A percentile compares a stretch with the other conserved stretches of the same genome.
Evolutionary conservation across 2,797 vertebrate species (phyloP).

Genomic region (Decapterus maruadsi): DNA sequence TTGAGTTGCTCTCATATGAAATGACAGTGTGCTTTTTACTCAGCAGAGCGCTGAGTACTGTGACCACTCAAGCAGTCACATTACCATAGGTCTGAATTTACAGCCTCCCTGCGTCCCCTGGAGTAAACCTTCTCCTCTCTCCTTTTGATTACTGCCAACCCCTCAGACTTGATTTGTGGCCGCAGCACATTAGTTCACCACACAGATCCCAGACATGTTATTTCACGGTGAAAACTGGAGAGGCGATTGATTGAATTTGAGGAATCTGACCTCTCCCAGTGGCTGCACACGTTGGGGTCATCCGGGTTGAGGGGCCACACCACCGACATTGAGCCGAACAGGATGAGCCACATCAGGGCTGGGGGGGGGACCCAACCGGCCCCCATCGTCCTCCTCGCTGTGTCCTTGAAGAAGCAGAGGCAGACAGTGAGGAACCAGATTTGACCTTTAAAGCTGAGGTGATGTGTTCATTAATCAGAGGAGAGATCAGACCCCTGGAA

Average conservation of each 20-base stretch:
- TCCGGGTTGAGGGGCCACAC: conserved; percentile 89
- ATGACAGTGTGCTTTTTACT: conserved; percentile 55
- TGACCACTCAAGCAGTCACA: conserved; percentile 58
- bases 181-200: conserved; percentile 59
- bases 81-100: conserved; percentile 67
- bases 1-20: conserved; percentile 32
- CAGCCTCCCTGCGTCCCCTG: conserved; percentile 30
- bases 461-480: not conserved
- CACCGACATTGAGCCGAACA: conserved; percentile 73
- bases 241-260: not conserved
- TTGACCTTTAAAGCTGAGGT: not conserved
- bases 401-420: conserved; percentile 28
- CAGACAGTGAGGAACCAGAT: conserved; percentile 2
- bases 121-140: conserved; percentile 58
- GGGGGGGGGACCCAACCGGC: conserved; percentile 42
- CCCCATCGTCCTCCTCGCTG: conserved; percentile 80
- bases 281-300: conserved; percentile 97
- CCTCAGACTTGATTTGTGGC: conserved; percentile 63
- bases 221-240: conserved; percentile 19
- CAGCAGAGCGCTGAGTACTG: conserved; percentile 32
- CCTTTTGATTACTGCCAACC: conserved; percentile 68
- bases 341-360: conserved; percentile 73
- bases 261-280: conserved; percentile 93
- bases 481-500: not conserved
- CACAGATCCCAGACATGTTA: conserved; percentile 24